Base-by-base conservation (phyloP, 2,888 invertebrate genomes). In the Eupeodes latifasciatus region DNA sequence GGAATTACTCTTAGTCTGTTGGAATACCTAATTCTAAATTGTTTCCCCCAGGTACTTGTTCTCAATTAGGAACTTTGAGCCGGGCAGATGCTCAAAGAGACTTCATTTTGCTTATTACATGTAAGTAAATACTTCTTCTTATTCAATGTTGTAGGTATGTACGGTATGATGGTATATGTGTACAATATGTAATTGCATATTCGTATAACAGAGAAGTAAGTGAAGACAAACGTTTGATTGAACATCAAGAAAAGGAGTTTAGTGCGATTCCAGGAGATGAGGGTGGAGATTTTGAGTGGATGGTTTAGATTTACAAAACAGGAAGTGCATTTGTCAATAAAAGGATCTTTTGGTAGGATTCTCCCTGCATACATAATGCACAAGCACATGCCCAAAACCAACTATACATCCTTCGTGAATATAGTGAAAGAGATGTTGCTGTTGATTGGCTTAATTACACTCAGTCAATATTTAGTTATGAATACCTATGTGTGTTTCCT, bases 11-110 rank as follows among this genome's bases (percentile, higher is more conserved):
- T 57, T 71, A 76, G 64, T 59, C 77, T 82, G 16, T 57, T 72
- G 40, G 57, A 77, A 77, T 61, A 55, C 61, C 77, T 81, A 72
- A 85, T 77, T 66, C 67, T 74, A 16, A 74, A 81, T 81, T 72
- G 81, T 85, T 81, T 81, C 77, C 77, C 77, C 27, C 36, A 69
- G 53, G 51, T 85, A 81, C 81, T 85, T 85, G 81, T 74, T 77
- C 74, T 67, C 81, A 85, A 85, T 85, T 85, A 85, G 77, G 16
- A 77, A 81, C 75, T 85, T 81, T 55, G 59, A 36, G 34, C 9
- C 34, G 53, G 44, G 7, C 4, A 27, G 49, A 64, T 51, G 36
- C 51, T 81, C 76, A 71, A 85, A 36, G 59, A 66, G 57, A 76
- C 81, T 81, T 36, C 64, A 27, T 66, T 66, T 62, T 51, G 61